Conservation (phyloP, 2,888 invertebrate genomes). For the Buathra laborator region DNA sequence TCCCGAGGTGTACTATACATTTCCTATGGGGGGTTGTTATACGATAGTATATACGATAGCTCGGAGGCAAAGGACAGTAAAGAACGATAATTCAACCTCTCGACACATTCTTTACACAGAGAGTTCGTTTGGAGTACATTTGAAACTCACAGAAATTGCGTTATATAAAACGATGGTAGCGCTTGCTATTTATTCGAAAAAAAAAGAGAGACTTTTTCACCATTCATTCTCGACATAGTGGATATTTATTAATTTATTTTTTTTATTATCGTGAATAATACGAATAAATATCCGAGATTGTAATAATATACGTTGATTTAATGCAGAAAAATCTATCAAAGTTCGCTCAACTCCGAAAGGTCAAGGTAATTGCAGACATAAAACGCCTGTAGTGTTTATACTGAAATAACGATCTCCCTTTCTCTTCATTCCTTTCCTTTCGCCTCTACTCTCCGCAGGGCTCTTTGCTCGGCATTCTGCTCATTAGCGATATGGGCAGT, state of each 20-base stretch:
- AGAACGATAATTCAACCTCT: constrained; percentile 67
- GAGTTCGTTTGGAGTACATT: constrained; percentile 46
- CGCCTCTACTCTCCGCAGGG: not conserved
- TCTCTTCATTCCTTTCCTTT: constrained; percentile 9
- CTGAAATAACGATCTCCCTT: constrained; percentile 21
- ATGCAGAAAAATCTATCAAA: constrained; percentile 15
- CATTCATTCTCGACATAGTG: not conserved
- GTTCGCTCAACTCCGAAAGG: constrained; percentile 20
- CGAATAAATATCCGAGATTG: constrained; percentile 2
- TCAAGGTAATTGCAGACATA: constrained; percentile 47
- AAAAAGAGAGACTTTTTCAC: not conserved
- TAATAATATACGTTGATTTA: not conserved
- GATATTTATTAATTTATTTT: not conserved
- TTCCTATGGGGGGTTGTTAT: constrained; percentile 28
- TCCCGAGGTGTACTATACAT: constrained; percentile 37
- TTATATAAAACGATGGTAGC: not conserved
- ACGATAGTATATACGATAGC: constrained; percentile 36
- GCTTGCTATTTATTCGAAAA: too few relatives aligned
- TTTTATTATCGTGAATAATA: not conserved
- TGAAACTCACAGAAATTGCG: constrained; percentile 19
- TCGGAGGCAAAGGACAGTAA: constrained; percentile 35
- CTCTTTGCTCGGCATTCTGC: constrained; percentile 17
- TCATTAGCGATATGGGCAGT: constrained; percentile 57
- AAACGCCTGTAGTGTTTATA: not conserved
- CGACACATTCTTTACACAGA: constrained; percentile 61